Evolutionary conservation across 2,113 vertebrate species (phyloP), one percentile per base, ranked within the genome.

Genomic region (Ictidomys tridecemlineatus): DNA sequence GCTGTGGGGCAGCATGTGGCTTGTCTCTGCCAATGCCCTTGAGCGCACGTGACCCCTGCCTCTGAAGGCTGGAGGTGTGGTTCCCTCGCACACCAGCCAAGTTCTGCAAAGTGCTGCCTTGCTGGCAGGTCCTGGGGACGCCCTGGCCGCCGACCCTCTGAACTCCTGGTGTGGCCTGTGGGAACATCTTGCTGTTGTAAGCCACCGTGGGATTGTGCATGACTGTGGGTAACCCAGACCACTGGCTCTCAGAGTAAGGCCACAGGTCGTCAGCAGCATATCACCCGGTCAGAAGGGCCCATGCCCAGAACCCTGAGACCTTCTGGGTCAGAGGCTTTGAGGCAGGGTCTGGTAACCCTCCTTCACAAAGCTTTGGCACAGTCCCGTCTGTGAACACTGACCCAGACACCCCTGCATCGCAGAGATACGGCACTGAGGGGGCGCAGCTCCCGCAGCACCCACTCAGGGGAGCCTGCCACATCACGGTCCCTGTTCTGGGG

Each of bases 211-310:
- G 48, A 1, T 4, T 0, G 34, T 7, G 2, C 0, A 28, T 8
- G 5, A 1, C n/a, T 18, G 4, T 13, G 0, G 39, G 5, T 12
- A 12, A 5, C 72, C 39, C 2, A 24, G n/a, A 22, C 42, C 8
- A 1, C 26, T 7, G 11, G 14, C 2, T 77, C 22, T 70, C 78
- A 9, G 4, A 1, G 84, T 0, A 1, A 0, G 14, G 61, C n/a
- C 1, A 0, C 0, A 45, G 53, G 2, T 24, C 17, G 0, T n/a
- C 1, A 9, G 45, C 42, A 0, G 26, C 6, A 0, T 2, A 8
- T 16, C 34, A 8, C 16, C 56, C 14, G 8, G 7, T 6, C 8
- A 1, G 34, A 11, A 2, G 7, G 6, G 10, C 67, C 9, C 3
- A 1, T 5, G 14, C 85, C 37, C 2, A 3, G 30, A 53, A 77